Percentiles rank a stretch among this genome's conserved stretches.
Conservation (phyloP, 2,797 vertebrate genomes). For the Sebastes diploproa region DNA sequence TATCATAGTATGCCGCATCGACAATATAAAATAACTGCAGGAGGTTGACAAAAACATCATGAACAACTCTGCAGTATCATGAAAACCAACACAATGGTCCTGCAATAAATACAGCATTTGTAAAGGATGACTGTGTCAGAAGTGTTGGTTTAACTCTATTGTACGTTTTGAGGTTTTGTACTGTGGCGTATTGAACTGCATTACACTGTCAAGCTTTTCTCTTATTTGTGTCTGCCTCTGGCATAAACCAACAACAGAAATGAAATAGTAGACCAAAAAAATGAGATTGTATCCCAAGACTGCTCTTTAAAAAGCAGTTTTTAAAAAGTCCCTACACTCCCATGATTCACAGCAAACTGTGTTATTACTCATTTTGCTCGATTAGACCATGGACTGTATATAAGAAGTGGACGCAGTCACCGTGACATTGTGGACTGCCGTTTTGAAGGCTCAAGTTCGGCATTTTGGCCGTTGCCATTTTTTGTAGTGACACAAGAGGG, state of each 20-base stretch:
- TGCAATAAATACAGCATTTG: background rate
- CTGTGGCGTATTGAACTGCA: background rate
- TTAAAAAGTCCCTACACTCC: background rate
- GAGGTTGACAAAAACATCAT: background rate
- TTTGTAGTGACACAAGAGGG: too few species aligned
- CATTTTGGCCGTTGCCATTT: too few species aligned
- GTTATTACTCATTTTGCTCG: background rate
- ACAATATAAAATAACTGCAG: background rate
- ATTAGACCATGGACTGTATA: too few species aligned
- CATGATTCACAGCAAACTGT: background rate
- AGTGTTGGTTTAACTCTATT: background rate
- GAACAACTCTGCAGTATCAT: conserved; percentile 1
- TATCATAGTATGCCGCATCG: background rate
- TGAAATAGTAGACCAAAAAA: background rate
- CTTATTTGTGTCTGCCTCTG: background rate
- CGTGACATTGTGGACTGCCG: too few species aligned
- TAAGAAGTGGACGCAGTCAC: too few species aligned
- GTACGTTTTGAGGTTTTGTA: background rate
- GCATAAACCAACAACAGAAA: background rate
- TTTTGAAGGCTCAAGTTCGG: too few species aligned
- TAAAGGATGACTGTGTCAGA: background rate
- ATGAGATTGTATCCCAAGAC: background rate
- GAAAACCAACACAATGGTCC: background rate
- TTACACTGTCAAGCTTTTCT: background rate
- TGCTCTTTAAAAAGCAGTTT: background rate